These are phyloP conservation scores for Holcopasites calliopsidis DNA, from an alignment of 1,140 invertebrate genomes.

Conservation along the genomic window DNA sequence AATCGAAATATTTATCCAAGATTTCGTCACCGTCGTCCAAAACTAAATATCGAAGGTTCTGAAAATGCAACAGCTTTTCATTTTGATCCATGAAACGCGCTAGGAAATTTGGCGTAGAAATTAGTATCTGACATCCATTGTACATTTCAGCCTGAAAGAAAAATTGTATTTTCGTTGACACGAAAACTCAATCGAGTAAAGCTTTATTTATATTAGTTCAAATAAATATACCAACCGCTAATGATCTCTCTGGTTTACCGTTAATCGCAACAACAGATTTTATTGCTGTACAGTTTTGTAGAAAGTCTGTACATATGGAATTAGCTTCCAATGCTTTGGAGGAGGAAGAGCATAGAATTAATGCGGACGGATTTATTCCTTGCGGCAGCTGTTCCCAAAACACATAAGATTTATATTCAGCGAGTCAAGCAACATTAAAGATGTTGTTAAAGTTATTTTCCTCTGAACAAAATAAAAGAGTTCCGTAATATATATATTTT, in stretches of 20 bases:
- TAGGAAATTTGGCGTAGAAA: constrained; percentile 74
- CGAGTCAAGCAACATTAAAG: too few species aligned
- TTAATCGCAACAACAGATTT: constrained; percentile 67
- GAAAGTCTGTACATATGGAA: constrained; percentile 55
- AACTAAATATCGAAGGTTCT: constrained; percentile 67
- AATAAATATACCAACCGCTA: constrained; percentile 61
- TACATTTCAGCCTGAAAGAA: constrained; percentile 66
- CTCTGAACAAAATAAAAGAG: too few species aligned
- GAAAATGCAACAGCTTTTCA: constrained; percentile 64
- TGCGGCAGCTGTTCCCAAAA: constrained; percentile 42
- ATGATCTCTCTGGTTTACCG: constrained; percentile 63
- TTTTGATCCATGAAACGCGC: constrained; percentile 62
- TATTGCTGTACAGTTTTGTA: constrained; percentile 51
- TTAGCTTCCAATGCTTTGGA: constrained; percentile 63
- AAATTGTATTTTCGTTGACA: constrained; percentile 1
- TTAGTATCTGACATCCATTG: constrained; percentile 76
- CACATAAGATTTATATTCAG: too few species aligned
- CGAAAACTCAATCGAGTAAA: not conserved
- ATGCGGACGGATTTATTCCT: constrained; percentile 58
- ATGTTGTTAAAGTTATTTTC: too few species aligned
- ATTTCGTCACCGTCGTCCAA: constrained; percentile 75
- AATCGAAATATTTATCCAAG: constrained; percentile 70
- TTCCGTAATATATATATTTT: not conserved
- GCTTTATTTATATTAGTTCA: not conserved
- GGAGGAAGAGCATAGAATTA: constrained; percentile 72